Percentiles rank a stretch among this genome's conserved stretches.
phyloP scores from a whole-genome alignment of 2,888 invertebrate genomes.

The Celastrina argiolus region DNA sequence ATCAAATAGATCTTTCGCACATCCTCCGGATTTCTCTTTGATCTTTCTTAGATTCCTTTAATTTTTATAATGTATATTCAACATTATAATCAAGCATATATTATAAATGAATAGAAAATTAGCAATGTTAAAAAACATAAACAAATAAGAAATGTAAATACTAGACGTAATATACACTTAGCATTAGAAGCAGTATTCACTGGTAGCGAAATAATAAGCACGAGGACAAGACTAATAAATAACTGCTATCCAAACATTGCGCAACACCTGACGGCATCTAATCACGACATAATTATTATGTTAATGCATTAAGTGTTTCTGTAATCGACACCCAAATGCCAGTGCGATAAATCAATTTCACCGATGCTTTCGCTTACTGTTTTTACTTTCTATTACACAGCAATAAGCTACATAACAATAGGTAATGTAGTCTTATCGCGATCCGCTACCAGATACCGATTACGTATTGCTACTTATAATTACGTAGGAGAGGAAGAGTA shows the following conservation, averaged over 20 bases:
- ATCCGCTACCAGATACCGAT: constrained; percentile 12
- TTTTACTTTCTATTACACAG: constrained; percentile 71
- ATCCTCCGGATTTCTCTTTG: not conserved
- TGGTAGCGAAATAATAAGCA: constrained; percentile 20
- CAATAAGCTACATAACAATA: constrained; percentile 24
- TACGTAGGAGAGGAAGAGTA: constrained; percentile 7
- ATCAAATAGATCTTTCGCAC: not conserved
- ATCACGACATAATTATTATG: constrained; percentile 70
- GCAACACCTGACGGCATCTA: constrained; percentile 48
- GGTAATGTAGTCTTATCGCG: constrained; percentile 20
- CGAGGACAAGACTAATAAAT: constrained; percentile 8
- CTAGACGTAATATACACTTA: not conserved
- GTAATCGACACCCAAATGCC: constrained; percentile 58
- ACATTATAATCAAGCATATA: too few species aligned
- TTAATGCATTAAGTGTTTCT: constrained; percentile 70
- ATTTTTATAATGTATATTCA: not conserved
- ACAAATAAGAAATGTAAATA: not conserved
- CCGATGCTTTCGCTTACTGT: constrained; percentile 75
- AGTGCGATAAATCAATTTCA: constrained; percentile 73
- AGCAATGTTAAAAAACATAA: not conserved
- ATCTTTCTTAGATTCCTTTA: not conserved
- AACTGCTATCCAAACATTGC: constrained; percentile 42
- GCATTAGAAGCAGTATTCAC: not conserved
- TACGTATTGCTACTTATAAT: constrained; percentile 20
- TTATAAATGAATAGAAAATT: too few species aligned